phyloP scores from a whole-genome alignment of 2,113 vertebrate genomes.

The Spheniscus mendiculus region DNA sequence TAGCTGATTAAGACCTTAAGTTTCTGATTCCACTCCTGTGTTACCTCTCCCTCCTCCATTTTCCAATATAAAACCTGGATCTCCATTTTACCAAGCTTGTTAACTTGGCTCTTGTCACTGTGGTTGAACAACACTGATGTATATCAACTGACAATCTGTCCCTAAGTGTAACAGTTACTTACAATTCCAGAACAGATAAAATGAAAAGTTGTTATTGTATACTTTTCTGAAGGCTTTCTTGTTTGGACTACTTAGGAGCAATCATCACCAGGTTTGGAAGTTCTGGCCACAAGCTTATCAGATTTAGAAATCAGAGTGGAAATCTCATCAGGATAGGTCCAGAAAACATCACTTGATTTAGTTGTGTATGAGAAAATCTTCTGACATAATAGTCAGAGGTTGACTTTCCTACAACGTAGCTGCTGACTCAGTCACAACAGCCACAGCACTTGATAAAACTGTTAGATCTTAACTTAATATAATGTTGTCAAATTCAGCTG shows the following conservation, averaged over 20 bases:
- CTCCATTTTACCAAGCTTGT: not conserved
- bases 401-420: not conserved
- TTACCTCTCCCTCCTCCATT: not conserved
- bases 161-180: not conserved
- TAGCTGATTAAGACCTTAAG: not conserved
- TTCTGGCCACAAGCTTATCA: not conserved
- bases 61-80: not conserved
- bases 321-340: not conserved
- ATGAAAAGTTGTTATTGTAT: not conserved
- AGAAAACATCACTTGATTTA: not conserved
- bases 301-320: not conserved
- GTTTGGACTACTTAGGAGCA: not conserved
- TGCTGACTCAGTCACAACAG: not conserved
- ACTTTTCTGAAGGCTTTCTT: not conserved
- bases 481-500: not conserved
- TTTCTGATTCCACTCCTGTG: not conserved
- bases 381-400: not conserved
- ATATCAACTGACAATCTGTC: not conserved
- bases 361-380: not conserved
- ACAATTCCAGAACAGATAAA: not conserved
- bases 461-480: not conserved
- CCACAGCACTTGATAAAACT: not conserved
- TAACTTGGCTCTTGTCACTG: not conserved
- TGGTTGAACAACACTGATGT: not conserved
- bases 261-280: not conserved